Base-by-base conservation (phyloP, 2,888 invertebrate species). In the Achlya flavicornis region DNA sequence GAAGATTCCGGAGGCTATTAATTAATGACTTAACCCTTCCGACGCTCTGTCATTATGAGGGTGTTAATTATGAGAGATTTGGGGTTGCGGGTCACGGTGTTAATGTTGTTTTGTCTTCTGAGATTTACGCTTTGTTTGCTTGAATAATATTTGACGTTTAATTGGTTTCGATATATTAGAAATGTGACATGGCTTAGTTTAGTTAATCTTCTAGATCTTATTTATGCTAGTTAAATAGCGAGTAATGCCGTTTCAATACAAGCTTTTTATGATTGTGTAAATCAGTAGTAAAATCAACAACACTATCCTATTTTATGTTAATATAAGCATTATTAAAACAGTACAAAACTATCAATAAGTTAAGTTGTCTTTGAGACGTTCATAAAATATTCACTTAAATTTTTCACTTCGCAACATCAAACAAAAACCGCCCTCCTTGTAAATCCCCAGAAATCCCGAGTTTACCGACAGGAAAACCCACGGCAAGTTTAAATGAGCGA, bases 1-100 rank as follows among this genome's bases (percentile, higher is more conserved):
- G 92, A 85, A 85, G 88, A 89, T 88, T 86, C 87, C 81, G 74
- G 74, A 73, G 80, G 77, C 77, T 78, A 83, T 87, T 91, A 91
- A 92, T 93, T 93, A 93, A 93, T 89, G 86, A 85, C 85, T 85
- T 80, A 74, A 80, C 90, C 89, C 87, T 81, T 72, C 76, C 81
- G 86, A 83, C 74, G 75, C 83, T 78, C 82, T 89, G 85, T 91
- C 82, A 89, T 92, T 91, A 89, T 78, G 78, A 84, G 87, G 87
- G 86, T 81, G 77, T 75, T 88, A 86, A 90, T 89, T 86, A 84
- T 85, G 76, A 80, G 78, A 80, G 60, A 60, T 60, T 81, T 80
- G 80, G 85, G 86, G 84, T 85, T 86, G 77, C 73, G 72, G 85
- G 80, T 80, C 80, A 84, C 70, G 76, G 78, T 78, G 85, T 78